Percentiles rank a stretch among this genome's conserved stretches.
These are phyloP conservation scores for Odocoileus hemionus DNA, from an alignment of 2,113 vertebrate genomes.

Conservation along the genomic window DNA sequence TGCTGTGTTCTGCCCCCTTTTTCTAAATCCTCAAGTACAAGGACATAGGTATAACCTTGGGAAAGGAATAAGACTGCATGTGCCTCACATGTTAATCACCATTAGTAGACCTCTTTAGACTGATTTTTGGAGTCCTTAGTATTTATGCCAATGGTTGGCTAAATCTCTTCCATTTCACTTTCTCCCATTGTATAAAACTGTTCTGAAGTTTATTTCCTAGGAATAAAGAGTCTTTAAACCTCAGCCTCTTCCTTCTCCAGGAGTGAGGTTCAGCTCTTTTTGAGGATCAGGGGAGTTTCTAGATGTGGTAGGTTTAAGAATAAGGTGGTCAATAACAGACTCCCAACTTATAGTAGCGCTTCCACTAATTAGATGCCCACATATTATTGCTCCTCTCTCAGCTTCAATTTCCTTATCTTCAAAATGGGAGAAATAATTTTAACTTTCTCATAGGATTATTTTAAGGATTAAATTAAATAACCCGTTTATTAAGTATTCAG, in stretches of 20 bases:
- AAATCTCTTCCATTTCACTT: background rate
- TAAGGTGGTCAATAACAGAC: background rate
- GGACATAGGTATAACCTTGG: background rate
- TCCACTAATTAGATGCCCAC: too few relatives aligned
- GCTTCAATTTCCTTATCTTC: background rate
- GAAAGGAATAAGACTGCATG: background rate
- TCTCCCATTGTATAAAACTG: background rate
- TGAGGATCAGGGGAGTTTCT: background rate
- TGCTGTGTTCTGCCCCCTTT: background rate
- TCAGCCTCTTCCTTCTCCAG: background rate
- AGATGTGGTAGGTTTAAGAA: background rate
- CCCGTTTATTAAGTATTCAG: background rate
- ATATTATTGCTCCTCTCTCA: background rate
- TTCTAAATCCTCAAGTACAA: background rate
- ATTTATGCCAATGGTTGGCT: background rate
- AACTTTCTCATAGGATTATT: background rate
- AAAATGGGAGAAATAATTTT: background rate
- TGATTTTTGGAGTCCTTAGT: background rate
- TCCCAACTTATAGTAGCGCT: background rate
- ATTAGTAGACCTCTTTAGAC: background rate
- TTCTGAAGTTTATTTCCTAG: background rate
- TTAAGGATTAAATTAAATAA: background rate
- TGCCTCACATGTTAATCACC: background rate
- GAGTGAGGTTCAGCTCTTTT: background rate
- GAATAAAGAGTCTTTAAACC: background rate